Conservation (phyloP, 2,888 invertebrate genomes). For the Acanthosepion lycidas region DNA sequence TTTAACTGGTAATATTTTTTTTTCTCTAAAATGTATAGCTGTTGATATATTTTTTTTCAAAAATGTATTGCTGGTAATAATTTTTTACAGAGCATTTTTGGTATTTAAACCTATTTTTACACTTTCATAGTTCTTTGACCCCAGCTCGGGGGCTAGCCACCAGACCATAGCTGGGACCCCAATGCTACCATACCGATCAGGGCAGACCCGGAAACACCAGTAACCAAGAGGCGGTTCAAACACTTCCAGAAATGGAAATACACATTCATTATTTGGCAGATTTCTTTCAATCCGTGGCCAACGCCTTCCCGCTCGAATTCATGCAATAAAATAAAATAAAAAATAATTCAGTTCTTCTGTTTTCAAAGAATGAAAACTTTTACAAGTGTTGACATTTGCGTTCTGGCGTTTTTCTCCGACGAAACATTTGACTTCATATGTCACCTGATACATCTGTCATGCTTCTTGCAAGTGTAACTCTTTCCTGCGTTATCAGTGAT, state of each 20-base stretch:
- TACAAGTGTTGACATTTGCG: neutral
- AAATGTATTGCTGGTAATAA: no score
- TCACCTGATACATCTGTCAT: neutral
- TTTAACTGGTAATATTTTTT: no score
- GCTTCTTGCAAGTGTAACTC: neutral
- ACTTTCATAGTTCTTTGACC: no score
- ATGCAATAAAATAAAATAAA: neutral
- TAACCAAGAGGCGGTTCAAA: no score
- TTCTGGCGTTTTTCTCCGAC: neutral
- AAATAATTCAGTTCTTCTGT: neutral
- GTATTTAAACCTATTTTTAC: no score
- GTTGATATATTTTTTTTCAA: no score
- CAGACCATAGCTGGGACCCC: no score
- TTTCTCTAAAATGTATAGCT: no score
- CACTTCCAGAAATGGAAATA: neutral
- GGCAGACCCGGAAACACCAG: no score
- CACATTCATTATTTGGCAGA: neutral
- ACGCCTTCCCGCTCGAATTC: neutral
- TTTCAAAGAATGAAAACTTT: neutral
- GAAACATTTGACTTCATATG: neutral
- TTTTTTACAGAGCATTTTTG: no score
- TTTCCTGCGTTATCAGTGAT: neutral
- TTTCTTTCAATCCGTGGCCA: neutral
- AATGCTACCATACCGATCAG: no score
- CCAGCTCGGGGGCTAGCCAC: no score